These are phyloP conservation scores for Sander vitreus DNA, from an alignment of 2,113 vertebrate species.

Conservation along the genomic window DNA sequence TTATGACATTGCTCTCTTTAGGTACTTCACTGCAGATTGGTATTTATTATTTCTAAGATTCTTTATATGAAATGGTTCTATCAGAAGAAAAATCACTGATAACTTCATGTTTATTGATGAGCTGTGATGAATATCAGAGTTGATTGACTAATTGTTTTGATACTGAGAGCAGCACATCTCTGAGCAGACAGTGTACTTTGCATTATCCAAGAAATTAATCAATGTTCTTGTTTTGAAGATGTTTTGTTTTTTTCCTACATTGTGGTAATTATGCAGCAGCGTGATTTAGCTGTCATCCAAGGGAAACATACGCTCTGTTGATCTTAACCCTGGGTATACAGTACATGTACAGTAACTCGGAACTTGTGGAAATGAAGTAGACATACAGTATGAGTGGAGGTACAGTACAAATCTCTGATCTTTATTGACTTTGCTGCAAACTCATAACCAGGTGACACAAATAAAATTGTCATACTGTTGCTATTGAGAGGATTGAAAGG, in stretches of 20 bases:
- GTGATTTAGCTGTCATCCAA: slow-evolving; percentile 5
- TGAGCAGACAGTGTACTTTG: slow-evolving; percentile 19
- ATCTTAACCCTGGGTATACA: background rate
- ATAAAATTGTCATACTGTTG: background rate
- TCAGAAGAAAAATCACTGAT: slow-evolving; percentile 16
- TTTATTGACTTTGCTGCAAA: slow-evolving; percentile 8
- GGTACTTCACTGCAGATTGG: background rate
- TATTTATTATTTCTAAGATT: background rate
- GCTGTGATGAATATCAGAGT: background rate
- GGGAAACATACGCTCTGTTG: background rate
- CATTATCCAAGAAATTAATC: slow-evolving; percentile 24
- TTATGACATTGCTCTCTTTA: background rate
- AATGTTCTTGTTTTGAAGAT: slow-evolving; percentile 48
- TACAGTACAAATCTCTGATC: background rate
- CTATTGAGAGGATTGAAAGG: background rate
- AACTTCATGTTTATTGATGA: slow-evolving; percentile 37
- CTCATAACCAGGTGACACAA: background rate
- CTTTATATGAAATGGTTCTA: background rate
- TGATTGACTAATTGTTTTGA: slow-evolving; percentile 38
- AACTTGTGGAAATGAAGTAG: background rate
- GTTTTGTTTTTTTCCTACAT: background rate
- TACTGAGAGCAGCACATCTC: slow-evolving; percentile 39
- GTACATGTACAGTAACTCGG: background rate
- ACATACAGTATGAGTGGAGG: background rate
- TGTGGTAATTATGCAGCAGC: slow-evolving; percentile 12